These are phyloP conservation scores for Tychaedon coryphoeus DNA, from an alignment of 2,113 vertebrate species.

Conservation along the genomic window DNA sequence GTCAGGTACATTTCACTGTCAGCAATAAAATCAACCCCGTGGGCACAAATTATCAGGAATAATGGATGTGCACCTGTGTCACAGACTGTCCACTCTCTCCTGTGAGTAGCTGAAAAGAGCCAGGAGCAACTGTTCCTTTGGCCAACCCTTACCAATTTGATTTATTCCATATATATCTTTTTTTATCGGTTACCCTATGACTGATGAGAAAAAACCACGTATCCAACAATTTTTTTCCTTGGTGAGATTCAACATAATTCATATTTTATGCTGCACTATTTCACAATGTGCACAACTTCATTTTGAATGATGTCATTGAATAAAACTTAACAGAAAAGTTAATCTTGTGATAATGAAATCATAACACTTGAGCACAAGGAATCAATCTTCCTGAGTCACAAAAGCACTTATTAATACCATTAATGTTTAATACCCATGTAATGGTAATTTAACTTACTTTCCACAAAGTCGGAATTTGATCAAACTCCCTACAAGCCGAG, in stretches of 20 bases:
- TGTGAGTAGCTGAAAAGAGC: not conserved
- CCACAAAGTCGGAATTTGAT: not conserved
- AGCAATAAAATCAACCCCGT: not conserved
- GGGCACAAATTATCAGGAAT: not conserved
- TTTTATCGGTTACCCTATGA: not conserved
- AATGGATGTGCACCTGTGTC: not conserved
- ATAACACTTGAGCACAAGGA: not conserved
- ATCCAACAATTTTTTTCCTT: not conserved
- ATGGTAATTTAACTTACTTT: not conserved
- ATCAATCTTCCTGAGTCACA: not conserved
- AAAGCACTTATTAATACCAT: not conserved
- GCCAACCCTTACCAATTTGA: not conserved
- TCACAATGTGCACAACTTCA: not conserved
- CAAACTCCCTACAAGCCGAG: not conserved
- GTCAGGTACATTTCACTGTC: not conserved
- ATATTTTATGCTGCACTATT: not conserved
- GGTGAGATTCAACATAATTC: not conserved
- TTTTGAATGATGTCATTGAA: not conserved
- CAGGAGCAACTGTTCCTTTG: not conserved
- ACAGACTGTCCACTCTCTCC: not conserved
- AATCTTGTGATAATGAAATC: not conserved
- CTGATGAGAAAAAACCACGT: not conserved
- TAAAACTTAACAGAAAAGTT: not conserved
- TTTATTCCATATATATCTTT: not conserved
- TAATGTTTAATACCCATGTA: not conserved